Conservation (phyloP, 1,140 invertebrate genomes). For the Tetraneura akinire region DNA sequence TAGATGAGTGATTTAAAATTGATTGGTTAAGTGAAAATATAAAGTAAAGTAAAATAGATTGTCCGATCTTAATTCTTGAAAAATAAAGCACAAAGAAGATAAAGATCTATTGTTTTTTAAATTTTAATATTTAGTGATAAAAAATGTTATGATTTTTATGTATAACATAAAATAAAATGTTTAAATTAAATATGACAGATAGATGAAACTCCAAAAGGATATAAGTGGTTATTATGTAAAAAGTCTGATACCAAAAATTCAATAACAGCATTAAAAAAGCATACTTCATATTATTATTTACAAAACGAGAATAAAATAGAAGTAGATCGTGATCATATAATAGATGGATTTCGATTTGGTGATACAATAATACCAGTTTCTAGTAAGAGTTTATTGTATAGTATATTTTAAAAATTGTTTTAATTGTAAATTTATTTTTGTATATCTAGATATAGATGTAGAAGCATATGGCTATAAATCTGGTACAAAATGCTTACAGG, state of each 20-base stretch:
- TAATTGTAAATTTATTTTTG: not conserved
- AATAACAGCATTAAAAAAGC: constrained; percentile 7
- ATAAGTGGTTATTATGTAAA: constrained; percentile 27
- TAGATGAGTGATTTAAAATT: too few species aligned
- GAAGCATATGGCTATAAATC: constrained; percentile 36
- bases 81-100: too few species aligned
- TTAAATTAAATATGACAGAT: not conserved
- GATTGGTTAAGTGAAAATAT: too few species aligned
- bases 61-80: too few species aligned
- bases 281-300: not conserved
- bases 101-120: too few species aligned
- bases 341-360: constrained; percentile 42
- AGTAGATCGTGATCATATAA: constrained; percentile 16
- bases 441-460: constrained; percentile 31
- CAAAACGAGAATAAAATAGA: constrained; percentile 6
- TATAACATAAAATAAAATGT: too few species aligned
- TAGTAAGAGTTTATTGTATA: not conserved
- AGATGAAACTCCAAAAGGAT: constrained; percentile 5
- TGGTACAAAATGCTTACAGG: constrained; percentile 17
- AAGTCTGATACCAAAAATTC: constrained; percentile 8
- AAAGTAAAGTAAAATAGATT: too few species aligned
- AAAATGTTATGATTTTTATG: too few species aligned
- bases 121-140: too few species aligned
- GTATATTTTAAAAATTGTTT: not conserved
- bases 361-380: constrained; percentile 41